A percentile compares a stretch with the other conserved stretches of the same genome.
phyloP scores from a whole-genome alignment of 1,140 invertebrate species.

The Chironomus striatipennis region DNA sequence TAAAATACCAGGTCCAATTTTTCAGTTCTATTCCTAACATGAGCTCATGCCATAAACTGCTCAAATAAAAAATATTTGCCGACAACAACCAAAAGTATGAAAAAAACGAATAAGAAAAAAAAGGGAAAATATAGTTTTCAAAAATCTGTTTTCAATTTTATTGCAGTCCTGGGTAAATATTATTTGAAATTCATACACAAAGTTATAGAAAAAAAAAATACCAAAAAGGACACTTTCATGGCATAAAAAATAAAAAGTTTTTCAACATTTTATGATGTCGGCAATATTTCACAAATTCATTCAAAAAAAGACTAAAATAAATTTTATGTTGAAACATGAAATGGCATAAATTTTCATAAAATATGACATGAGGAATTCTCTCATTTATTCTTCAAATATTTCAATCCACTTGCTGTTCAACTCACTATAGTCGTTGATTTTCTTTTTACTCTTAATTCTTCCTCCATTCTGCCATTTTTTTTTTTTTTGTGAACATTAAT shows the following conservation, averaged over 20 bases:
- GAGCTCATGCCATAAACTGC: too few relatives aligned
- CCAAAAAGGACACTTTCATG: neutral
- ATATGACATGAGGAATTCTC: neutral
- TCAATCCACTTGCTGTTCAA: neutral
- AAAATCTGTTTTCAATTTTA: slow-evolving; percentile 17
- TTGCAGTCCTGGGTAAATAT: neutral
- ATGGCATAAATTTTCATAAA: neutral
- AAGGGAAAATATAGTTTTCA: neutral
- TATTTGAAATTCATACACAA: neutral
- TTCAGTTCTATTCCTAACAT: neutral
- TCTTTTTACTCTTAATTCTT: too few relatives aligned
- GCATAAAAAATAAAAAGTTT: neutral
- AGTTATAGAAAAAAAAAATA: too few relatives aligned
- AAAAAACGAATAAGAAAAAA: neutral
- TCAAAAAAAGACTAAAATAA: neutral
- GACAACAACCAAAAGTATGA: neutral
- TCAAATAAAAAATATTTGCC: neutral
- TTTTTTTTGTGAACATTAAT: neutral
- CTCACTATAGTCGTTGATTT: too few relatives aligned
- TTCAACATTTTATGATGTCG: neutral
- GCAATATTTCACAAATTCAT: slow-evolving; percentile 1
- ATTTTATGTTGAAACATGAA: neutral
- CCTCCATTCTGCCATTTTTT: neutral
- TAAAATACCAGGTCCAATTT: neutral
- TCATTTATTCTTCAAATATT: neutral